Evolutionary conservation across 2,888 invertebrate species (phyloP), one percentile per base, ranked within the genome.

Genomic region (Frankliniella fusca): DNA sequence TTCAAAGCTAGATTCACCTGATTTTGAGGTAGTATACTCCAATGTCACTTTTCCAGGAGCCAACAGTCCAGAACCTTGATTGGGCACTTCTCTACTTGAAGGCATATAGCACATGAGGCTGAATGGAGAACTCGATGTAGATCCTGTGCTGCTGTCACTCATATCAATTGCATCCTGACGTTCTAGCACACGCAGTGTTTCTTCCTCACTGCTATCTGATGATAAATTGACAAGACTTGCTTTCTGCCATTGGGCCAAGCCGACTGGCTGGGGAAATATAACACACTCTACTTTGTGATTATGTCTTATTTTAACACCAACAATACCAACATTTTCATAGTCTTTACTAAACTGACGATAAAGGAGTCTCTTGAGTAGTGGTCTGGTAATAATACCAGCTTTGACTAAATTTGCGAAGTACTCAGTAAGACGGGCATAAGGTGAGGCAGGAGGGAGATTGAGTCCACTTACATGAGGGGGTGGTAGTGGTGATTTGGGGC

Each of bases 321-420:
- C 89, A 83, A 90, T 86, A 87, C 91, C 90, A 84, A 90, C 89
- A 76, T 70, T 89, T 27, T 76, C 70, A 76, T 76, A 76, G 27
- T 76, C 70, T 23, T 76, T 76, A 76, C 70, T 89, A 85, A 91
- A 90, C 80, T 86, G 85, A 48, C 85, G 83, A 85, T 95, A 95
- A 81, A 95, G 89, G 81, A 95, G 89, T 86, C 93, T 91, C 87
- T 94, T 94, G 83, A 95, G 90, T 87, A 95, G 90, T 86, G 92
- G 91, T 83, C 93, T 90, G 18, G 92, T 92, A 84, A 95, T 92
- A 20, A 93, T 89, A 86, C 93, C 93, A 87, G 92, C 91, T 87
- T 92, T 92, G 61, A 95, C 93, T 83, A 94, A 91, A 86, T 92
- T 92, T 84, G 93, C 93, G 87, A 94, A 95, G 88, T 93, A 93